Percentiles rank a stretch among this genome's conserved stretches.
Evolutionary conservation across 1,140 invertebrate genomes (phyloP).

Genomic region (Aphaenogaster floridana): DNA sequence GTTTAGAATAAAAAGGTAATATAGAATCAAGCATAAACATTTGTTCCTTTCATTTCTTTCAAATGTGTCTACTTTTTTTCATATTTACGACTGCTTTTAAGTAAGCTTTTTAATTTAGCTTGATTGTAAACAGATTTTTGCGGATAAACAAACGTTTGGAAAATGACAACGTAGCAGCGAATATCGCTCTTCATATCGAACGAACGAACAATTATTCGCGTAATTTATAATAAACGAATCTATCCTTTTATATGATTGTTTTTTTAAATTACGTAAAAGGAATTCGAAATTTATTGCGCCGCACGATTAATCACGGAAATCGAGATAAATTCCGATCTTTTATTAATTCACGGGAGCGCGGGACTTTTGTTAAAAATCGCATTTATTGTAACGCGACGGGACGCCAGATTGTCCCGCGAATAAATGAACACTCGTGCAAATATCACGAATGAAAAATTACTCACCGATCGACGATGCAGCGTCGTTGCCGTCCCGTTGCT

Average conservation of each 20-base stretch:
- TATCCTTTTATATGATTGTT: not conserved
- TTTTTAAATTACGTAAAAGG: not conserved
- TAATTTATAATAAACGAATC: slow-evolving; percentile 3
- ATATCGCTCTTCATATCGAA: not conserved
- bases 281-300: not conserved
- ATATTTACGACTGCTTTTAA: slow-evolving; percentile 15
- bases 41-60: not conserved
- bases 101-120: not conserved
- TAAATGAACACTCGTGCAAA: slow-evolving; percentile 11
- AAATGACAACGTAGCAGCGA: not conserved
- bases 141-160: not conserved
- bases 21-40: not conserved
- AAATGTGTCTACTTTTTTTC: not conserved
- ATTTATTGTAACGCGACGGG: not conserved
- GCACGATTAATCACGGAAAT: not conserved
- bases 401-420: slow-evolving; percentile 13
- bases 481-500: not conserved
- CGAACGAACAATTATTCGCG: not conserved
- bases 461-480: not conserved
- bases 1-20: not conserved
- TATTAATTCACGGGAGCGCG: slow-evolving; percentile 12
- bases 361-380: slow-evolving; percentile 5
- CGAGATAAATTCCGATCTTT: slow-evolving; percentile 24
- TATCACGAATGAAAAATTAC: slow-evolving; percentile 20
- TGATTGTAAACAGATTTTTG: not conserved